Evolutionary conservation across 2,797 vertebrate species (phyloP).

Genomic region (Parotocinclus haroldoi): DNA sequence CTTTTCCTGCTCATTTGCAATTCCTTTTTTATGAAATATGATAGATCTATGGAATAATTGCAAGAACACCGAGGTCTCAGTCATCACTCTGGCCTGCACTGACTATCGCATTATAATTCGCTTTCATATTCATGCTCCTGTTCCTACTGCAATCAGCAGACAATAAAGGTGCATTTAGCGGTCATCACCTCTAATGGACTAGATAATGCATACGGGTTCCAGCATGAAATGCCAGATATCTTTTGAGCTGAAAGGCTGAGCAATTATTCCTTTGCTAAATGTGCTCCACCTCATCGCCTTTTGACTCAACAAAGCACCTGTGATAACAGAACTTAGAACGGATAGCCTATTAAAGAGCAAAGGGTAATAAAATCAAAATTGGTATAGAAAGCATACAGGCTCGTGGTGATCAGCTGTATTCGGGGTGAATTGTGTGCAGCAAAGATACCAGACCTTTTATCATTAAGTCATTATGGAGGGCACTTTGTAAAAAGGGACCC

Average conservation of each 20-base stretch:
- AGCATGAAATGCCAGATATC: constrained; percentile 27
- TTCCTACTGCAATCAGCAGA: constrained; percentile 28
- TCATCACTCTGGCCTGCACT: neutral
- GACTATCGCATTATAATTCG: constrained; percentile 58
- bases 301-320: constrained; percentile 12
- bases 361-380: constrained; percentile 33
- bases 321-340: constrained; percentile 9
- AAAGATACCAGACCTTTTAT: constrained; percentile 48
- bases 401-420: constrained; percentile 29
- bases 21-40: too few species aligned
- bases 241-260: neutral
- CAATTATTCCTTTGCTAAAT: constrained; percentile 26
- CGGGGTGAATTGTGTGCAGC: constrained; percentile 35
- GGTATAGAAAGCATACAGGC: constrained; percentile 19
- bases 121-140: constrained; percentile 5
- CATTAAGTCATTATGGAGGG: constrained; percentile 54
- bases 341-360: neutral
- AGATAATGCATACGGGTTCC: constrained; percentile 54
- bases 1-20: neutral
- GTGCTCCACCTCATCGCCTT: neutral
- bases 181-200: constrained; percentile 52
- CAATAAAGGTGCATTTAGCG: constrained; percentile 47
- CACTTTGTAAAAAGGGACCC: constrained; percentile 53
- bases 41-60: constrained; percentile 1
- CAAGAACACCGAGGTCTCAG: neutral